Evolutionary conservation across 2,113 vertebrate species (phyloP).

Genomic region (Morone saxatilis): DNA sequence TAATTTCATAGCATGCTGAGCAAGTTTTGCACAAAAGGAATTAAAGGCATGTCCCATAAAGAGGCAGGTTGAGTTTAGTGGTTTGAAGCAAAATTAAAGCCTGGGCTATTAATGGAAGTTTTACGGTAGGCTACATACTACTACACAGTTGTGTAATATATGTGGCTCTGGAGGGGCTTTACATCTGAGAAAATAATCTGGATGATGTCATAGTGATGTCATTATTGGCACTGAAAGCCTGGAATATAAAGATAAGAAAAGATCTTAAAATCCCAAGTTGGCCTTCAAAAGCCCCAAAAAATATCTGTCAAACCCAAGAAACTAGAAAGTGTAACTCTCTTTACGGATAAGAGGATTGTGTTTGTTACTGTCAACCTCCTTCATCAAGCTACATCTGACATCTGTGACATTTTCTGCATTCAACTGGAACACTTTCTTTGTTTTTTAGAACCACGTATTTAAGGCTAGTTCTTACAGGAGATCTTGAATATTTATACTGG

Average conservation of each 20-base stretch:
- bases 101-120: too few relatives aligned
- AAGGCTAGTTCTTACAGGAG: conserved; percentile 6
- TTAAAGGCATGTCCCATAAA: too few relatives aligned
- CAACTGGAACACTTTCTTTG: conserved; percentile 1
- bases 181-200: neutral
- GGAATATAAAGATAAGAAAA: neutral
- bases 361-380: neutral
- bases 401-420: too few relatives aligned
- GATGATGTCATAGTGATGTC: neutral
- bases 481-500: conserved; percentile 30
- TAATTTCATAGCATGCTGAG: too few relatives aligned
- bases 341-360: neutral
- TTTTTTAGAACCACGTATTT: conserved; percentile 18
- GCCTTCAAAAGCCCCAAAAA: neutral
- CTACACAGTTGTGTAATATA: neutral
- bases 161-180: neutral
- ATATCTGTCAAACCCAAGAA: neutral
- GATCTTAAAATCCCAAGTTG: neutral
- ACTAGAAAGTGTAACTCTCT: neutral
- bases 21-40: too few relatives aligned
- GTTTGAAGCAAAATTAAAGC: too few relatives aligned
- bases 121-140: too few relatives aligned
- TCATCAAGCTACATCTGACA: neutral
- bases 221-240: neutral
- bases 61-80: too few relatives aligned